Base-by-base conservation (phyloP, 2,888 invertebrate genomes). In the Prosapia bicincta region DNA sequence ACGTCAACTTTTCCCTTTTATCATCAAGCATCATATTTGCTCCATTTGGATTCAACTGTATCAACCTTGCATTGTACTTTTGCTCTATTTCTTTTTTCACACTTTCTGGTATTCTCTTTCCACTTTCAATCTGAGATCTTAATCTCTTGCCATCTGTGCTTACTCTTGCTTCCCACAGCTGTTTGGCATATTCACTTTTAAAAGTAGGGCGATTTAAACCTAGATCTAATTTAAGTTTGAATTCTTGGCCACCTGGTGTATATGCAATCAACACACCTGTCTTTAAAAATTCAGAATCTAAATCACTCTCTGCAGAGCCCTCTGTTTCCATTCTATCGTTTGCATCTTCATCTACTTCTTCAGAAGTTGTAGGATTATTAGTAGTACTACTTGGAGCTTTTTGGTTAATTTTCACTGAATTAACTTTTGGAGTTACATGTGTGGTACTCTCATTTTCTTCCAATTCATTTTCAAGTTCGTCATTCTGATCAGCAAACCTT, bases 81-180 rank as follows among this genome's bases (percentile, higher is more conserved):
- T 89, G 86, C 69, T 91, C 88, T 43, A 92, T 83, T 74, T 89
- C 88, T 2, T 88, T 88, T 69, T 87, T 83, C 9, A 91, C 86
- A 0, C 89, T 86, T 54, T 89, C 88, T 0, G 89, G 84, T 25
- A 89, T 87, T 23, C 90, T 86, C 80, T 90, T 88, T 0, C 90
- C 90, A 2, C 77, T 73, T 78, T 83, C 82, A 25, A 83, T 79
- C 24, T 81, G 80, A 26, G 80, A 84, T 83, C 91, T 93, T 3
- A 93, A 82, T 5, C 88, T 88, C 78, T 90, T 83, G 1, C 90
- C 89, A 71, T 90, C 90, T 54, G 88, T 85, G 0, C 90, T 90
- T 0, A 90, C 88, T 25, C 89, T 87, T 79, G 89, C 89, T 78
- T 91, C 89, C 90, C 92, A 93, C 71, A 89, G 86, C 2, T 89